These are phyloP conservation scores for Eira barbara DNA, from an alignment of 2,113 vertebrate species.

Conservation along the genomic window DNA sequence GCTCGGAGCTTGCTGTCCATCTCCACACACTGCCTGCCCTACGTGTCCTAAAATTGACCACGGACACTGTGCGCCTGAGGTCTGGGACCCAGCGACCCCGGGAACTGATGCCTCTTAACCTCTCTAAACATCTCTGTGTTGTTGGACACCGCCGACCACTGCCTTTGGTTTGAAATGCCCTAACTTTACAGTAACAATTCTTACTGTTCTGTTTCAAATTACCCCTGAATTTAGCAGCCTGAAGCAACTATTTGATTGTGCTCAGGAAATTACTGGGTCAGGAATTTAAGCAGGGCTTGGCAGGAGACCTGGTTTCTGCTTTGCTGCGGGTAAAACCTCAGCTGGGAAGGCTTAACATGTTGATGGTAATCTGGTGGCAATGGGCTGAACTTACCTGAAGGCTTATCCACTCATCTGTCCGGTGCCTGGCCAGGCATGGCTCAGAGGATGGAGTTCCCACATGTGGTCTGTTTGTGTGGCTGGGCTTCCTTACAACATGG, in stretches of 20 bases:
- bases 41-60: rapidly evolving
- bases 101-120: not conserved
- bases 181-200: not conserved
- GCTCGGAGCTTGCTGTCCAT: not conserved
- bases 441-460: not conserved
- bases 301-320: not conserved
- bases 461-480: not conserved
- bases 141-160: not conserved
- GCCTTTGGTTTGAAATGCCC: not conserved
- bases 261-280: not conserved
- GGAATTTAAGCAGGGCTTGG: not conserved
- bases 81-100: not conserved
- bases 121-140: not conserved
- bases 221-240: not conserved
- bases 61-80: not conserved
- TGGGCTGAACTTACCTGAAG: not conserved
- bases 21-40: rapidly evolving
- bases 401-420: not conserved
- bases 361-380: not conserved
- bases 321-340: not conserved
- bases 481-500: not conserved
- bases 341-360: not conserved
- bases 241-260: not conserved
- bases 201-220: not conserved
- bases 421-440: not conserved